phyloP scores from a whole-genome alignment of 2,797 vertebrate species.

The Ataeniobius toweri region DNA sequence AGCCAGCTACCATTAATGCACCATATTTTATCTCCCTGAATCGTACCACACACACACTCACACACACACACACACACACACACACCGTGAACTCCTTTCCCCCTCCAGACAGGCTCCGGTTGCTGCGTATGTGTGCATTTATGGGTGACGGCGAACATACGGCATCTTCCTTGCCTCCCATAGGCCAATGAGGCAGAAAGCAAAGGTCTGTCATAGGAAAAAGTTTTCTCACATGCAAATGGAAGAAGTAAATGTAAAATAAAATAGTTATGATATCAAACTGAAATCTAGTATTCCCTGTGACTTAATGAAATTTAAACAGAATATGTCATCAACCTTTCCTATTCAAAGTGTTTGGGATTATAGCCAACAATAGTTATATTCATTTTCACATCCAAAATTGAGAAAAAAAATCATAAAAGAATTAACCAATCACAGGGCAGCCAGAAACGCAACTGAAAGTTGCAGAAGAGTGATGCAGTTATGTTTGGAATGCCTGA shows the following conservation, averaged over 20 bases:
- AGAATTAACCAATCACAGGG: neutral
- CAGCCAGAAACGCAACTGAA: too few relatives aligned
- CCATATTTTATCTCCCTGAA: slow-evolving; percentile 61
- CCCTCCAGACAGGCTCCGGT: slow-evolving; percentile 33
- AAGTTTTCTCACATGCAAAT: slow-evolving; percentile 42
- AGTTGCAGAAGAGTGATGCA: neutral
- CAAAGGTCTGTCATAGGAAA: slow-evolving; percentile 40
- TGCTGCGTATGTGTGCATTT: slow-evolving; percentile 42
- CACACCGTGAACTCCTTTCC: slow-evolving; percentile 39
- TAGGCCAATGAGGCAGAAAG: slow-evolving; percentile 50
- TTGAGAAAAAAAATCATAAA: neutral
- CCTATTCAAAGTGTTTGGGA: neutral
- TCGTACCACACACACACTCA: slow-evolving; percentile 36
- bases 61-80: slow-evolving; percentile 57
- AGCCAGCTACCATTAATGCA: slow-evolving; percentile 56
- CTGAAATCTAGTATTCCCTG: slow-evolving; percentile 43
- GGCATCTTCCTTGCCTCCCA: slow-evolving; percentile 28
- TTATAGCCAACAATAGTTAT: neutral
- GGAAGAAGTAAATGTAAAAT: slow-evolving; percentile 42
- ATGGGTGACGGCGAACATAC: slow-evolving; percentile 21
- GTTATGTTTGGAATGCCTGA: too few relatives aligned
- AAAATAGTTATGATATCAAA: slow-evolving; percentile 46
- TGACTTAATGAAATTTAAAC: neutral
- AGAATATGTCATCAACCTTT: neutral
- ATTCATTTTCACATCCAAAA: neutral